Base-by-base conservation (phyloP, 2,113 vertebrate genomes). In the Ammospiza caudacuta region DNA sequence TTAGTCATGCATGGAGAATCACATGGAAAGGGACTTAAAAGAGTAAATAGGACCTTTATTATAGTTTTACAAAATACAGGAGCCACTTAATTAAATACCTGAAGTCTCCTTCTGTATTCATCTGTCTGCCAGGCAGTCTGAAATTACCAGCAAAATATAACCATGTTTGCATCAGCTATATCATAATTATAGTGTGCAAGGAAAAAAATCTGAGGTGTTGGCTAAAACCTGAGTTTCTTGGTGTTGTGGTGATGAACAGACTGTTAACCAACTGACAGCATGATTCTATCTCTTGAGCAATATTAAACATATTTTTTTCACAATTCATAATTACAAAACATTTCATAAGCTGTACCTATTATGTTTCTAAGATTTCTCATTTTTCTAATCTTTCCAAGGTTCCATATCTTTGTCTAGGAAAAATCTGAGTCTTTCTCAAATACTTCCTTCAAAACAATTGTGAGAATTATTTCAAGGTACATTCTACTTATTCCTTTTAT, bases 101-200 rank as follows among this genome's bases (percentile, higher is more conserved):
- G 96, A 96, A 95, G 86, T 91, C 97, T 97, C 97, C 97, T 92
- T 98, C 98, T 97, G 98, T 88, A 97, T 95, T 89, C 97, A 93
- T 93, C 97, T 98, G 97, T 98, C 97, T 97, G 96, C 98, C 98
- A 97, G 98, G 98, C 72, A 96, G 97, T 97, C 98, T 99, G 98
- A 98, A 98, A 96, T 95, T 97, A 97, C 79, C 96, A 97, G 95
- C 92, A 95, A 96, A 96, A 93, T 57, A 93, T 29, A 82, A 79
- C 67, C 58, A 62, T 27, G 15, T 81, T 92, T 94, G 72, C 74
- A 83, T 88, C 74, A 91, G 35, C 87, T 59, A 7, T 41, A 80
- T 35, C 54, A 88, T 20, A 91, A 20, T 66, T 35, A 66, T 0
- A 68, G 23, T 37, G 72, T 87, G 28, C 59, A 94, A 83, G 35